Percentiles rank a stretch among this genome's conserved stretches.
Evolutionary conservation across 1,140 invertebrate genomes (phyloP).

Genomic region (Drepana arcuata): DNA sequence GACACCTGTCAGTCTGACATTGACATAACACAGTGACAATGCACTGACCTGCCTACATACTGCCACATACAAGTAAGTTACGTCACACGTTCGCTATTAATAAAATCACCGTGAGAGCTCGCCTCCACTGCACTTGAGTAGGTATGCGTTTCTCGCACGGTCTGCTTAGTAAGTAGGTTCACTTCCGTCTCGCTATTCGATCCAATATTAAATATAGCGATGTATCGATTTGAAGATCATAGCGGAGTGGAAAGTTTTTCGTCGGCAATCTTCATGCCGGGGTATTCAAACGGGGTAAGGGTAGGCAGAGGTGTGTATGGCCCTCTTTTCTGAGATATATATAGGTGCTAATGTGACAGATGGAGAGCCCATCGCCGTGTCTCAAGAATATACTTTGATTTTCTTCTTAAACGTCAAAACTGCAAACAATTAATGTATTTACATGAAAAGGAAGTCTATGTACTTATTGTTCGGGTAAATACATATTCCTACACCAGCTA

Average conservation of each 20-base stretch:
- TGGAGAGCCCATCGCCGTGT: not conserved
- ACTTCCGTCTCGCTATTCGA: slow-evolving; percentile 10
- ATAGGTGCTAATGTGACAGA: not conserved
- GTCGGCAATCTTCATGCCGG: not conserved
- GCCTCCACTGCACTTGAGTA: too few species aligned
- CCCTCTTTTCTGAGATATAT: too few species aligned
- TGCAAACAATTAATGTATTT: too few species aligned
- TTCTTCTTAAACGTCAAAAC: too few species aligned
- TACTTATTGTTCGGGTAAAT: too few species aligned
- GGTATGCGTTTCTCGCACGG: slow-evolving; percentile 35
- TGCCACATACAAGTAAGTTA: slow-evolving; percentile 3
- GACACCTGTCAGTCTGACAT: too few species aligned
- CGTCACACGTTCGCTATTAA: too few species aligned
- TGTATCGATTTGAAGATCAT: slow-evolving; percentile 1
- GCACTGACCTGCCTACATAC: too few species aligned
- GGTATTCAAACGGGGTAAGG: not conserved
- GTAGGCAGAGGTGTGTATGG: too few species aligned
- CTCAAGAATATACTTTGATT: too few species aligned
- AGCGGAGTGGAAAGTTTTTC: slow-evolving; percentile 1
- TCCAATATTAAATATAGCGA: slow-evolving; percentile 1
- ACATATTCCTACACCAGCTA: too few species aligned
- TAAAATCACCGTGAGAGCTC: slow-evolving; percentile 14
- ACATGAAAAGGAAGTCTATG: too few species aligned
- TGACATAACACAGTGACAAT: slow-evolving; percentile 2
- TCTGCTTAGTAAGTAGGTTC: slow-evolving; percentile 21